phyloP scores from a whole-genome alignment of 2,888 invertebrate genomes.

The Antitype chi region DNA sequence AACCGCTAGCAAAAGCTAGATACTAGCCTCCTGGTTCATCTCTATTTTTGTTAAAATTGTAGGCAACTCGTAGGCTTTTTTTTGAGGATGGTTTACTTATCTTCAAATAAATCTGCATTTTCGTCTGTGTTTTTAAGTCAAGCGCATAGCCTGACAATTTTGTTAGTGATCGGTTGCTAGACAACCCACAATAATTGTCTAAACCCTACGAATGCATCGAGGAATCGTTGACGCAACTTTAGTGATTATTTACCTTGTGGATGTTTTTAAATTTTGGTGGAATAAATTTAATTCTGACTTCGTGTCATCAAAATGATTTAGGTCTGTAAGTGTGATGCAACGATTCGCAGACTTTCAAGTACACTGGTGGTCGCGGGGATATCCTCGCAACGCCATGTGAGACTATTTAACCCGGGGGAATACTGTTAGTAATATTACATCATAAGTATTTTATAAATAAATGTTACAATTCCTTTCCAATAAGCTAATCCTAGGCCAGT shows the following conservation, averaged over 20 bases:
- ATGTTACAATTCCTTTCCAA: neutral
- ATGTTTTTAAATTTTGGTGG: neutral
- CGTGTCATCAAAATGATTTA: neutral
- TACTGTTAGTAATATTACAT: neutral
- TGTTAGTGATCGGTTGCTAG: neutral
- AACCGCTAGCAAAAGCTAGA: too few species aligned
- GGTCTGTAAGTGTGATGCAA: constrained; percentile 10
- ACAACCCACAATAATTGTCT: neutral
- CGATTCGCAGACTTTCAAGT: neutral
- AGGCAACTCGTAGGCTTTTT: too few species aligned
- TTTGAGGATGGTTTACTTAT: too few species aligned
- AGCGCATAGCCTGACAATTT: neutral
- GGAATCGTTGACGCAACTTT: neutral
- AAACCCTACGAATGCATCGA: neutral
- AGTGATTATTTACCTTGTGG: neutral
- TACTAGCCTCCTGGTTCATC: too few species aligned
- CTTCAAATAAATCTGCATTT: too few species aligned
- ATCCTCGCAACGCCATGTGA: neutral
- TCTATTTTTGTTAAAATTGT: neutral
- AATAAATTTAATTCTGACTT: neutral
- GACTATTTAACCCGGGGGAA: neutral
- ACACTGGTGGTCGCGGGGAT: constrained; percentile 15
- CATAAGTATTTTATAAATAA: neutral
- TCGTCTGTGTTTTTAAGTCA: neutral
- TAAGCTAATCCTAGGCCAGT: neutral